These are phyloP conservation scores for Gnathonemus echidnorhynchus DNA, from an alignment of 2,113 vertebrate genomes.

Conservation along the genomic window DNA sequence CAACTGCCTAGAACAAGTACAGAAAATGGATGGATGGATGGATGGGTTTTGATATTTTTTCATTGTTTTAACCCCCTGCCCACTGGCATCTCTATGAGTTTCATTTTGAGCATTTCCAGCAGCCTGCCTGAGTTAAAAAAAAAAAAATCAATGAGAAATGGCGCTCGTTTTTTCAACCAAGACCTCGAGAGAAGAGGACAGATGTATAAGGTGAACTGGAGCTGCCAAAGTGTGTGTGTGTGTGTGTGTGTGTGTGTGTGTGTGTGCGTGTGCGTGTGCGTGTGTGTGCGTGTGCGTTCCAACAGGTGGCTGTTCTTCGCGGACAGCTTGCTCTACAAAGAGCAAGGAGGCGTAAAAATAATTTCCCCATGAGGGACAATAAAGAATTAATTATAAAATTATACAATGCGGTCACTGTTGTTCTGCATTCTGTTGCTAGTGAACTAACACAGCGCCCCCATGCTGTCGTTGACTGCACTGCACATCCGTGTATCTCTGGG, in stretches of 20 bases:
- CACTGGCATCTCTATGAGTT: no score
- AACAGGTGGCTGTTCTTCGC: no score
- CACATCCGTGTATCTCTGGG: background rate
- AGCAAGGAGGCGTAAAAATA: no score
- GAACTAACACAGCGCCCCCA: background rate
- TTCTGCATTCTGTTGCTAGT: constrained; percentile 32
- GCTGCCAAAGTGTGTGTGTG: background rate
- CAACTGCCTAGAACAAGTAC: background rate
- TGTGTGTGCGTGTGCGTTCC: background rate
- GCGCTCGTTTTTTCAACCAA: background rate
- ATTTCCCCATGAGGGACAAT: no score
- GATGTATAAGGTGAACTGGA: background rate
- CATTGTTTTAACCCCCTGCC: background rate
- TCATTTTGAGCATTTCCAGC: no score
- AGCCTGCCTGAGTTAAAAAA: background rate
- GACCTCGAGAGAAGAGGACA: background rate
- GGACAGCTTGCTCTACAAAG: no score
- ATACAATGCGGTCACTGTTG: constrained; percentile 31
- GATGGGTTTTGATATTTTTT: background rate
- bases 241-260: background rate
- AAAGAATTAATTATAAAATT: background rate
- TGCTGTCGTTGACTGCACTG: background rate
- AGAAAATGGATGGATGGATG: background rate
- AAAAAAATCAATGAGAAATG: background rate
- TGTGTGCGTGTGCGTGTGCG: background rate